These are phyloP conservation scores for Lasiommata megera DNA, from an alignment of 2,888 invertebrate genomes.

Conservation along the genomic window DNA sequence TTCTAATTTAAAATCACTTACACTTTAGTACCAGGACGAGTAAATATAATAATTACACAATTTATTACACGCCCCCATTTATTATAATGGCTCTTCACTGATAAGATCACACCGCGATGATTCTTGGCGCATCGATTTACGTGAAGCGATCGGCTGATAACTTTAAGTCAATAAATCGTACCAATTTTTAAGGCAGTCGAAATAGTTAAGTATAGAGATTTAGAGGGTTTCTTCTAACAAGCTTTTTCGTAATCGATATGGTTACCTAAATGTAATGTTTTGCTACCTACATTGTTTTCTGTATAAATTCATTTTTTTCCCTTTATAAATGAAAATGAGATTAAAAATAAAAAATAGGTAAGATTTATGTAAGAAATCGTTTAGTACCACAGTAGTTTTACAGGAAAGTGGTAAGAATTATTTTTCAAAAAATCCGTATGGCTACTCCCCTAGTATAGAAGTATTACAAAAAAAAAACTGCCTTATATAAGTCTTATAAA, in stretches of 20 bases:
- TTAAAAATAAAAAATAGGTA: no score
- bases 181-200: slow-evolving; percentile 42
- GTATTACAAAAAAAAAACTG: no score
- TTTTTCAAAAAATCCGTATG: no score
- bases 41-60: slow-evolving; percentile 15
- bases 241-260: not conserved
- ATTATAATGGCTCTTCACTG: slow-evolving; percentile 18
- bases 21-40: not conserved
- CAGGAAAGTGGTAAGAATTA: no score
- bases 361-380: no score
- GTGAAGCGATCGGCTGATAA: slow-evolving; percentile 56
- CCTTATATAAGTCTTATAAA: no score
- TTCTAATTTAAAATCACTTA: not conserved
- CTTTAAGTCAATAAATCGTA: slow-evolving; percentile 59
- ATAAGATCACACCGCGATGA: slow-evolving; percentile 18
- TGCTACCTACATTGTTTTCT: no score
- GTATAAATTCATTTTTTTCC: no score
- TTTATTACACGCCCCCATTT: slow-evolving; percentile 15
- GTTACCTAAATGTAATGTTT: no score
- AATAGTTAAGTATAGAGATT: slow-evolving; percentile 3
- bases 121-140: slow-evolving; percentile 51
- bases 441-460: no score
- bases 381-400: no score
- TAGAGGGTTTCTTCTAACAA: not conserved
- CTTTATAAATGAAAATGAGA: no score